Base-by-base conservation (phyloP, 1,140 invertebrate species). In the Ruditapes philippinarum region DNA sequence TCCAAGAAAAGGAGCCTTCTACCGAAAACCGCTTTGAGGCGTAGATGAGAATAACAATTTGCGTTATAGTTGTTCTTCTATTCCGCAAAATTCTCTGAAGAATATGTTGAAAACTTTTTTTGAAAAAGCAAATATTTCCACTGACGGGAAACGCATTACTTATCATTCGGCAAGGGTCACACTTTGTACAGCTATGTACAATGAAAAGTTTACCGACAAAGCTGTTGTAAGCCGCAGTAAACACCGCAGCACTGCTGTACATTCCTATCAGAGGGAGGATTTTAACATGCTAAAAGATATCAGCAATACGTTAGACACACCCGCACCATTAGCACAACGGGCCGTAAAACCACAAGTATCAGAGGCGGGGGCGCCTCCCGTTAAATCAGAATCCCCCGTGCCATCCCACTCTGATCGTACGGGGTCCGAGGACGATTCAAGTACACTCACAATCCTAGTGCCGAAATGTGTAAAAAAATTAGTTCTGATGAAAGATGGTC, bases 171-270 rank as follows among this genome's bases (percentile, higher is more conserved):
- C 45, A 14, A n/a, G 76, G 25, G 54, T 80, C 4, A 31, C 49
- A 51, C 25, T 28, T 12, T 57, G 78, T 22, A 33, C 49, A 11
- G 60, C 78, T 31, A 31, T 80, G 45, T 80, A 80, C 14, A 54
- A 80, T 31, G 38, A 80, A 25, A 60, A 60, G 36, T 54, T 57
- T 25, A n/a, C 78, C 4, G 78, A 80, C 31, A 57, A 80, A 57
- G 45, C 78, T 0, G 78, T 57, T 19, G 19, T 33, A 54, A 80
- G 78, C 31, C 0, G 51, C 11, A 80, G 28, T 40, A 31, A 80
- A 19, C 78, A 80, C 31, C 25, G 31, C n/a, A 80, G 54, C 31
- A 54, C 57, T 36, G 49, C 49, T n/a, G 49, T 80, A 14, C 78
- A 11, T 40, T 54, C 9, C 31, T 80, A 80, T 57, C 76, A 54